Conservation (phyloP, 2,888 invertebrate genomes). For the Hydrotaea cyrtoneurina region DNA sequence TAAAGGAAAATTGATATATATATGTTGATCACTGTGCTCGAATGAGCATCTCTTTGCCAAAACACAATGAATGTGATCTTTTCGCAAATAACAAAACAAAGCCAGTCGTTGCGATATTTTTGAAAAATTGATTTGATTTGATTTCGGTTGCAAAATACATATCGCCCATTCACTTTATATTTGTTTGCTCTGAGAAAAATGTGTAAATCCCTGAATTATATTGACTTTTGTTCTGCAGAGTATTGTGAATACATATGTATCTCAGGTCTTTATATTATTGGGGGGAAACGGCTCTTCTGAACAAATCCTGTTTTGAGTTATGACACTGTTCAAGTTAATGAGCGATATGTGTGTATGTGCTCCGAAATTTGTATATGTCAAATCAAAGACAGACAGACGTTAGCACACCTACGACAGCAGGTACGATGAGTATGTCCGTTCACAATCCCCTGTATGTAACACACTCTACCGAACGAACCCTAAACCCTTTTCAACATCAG, state of each 20-base stretch:
- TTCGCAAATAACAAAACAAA: conserved; percentile 29
- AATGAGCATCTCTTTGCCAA: neutral
- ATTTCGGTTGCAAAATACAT: neutral
- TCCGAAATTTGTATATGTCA: conserved; percentile 52
- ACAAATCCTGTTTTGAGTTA: too few species aligned
- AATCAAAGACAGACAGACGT: conserved; percentile 9
- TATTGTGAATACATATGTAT: too few species aligned
- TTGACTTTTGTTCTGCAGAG: too few species aligned
- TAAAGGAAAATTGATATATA: too few species aligned
- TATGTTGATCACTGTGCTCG: neutral
- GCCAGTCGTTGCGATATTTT: neutral
- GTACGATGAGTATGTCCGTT: neutral
- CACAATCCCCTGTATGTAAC: neutral
- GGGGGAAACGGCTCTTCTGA: too few species aligned
- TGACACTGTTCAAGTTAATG: too few species aligned
- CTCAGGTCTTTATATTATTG: too few species aligned
- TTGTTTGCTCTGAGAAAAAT: too few species aligned
- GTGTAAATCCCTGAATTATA: too few species aligned
- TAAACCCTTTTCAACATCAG: conserved; percentile 60
- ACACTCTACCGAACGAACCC: conserved; percentile 32
- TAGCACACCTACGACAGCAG: conserved; percentile 22
- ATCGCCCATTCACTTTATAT: neutral
- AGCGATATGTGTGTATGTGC: too few species aligned
- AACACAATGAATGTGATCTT: conserved; percentile 31
- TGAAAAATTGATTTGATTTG: neutral